A percentile compares a stretch with the other conserved stretches of the same genome.
Evolutionary conservation across 2,113 vertebrate species (phyloP).

Genomic region (Strigops habroptila): DNA sequence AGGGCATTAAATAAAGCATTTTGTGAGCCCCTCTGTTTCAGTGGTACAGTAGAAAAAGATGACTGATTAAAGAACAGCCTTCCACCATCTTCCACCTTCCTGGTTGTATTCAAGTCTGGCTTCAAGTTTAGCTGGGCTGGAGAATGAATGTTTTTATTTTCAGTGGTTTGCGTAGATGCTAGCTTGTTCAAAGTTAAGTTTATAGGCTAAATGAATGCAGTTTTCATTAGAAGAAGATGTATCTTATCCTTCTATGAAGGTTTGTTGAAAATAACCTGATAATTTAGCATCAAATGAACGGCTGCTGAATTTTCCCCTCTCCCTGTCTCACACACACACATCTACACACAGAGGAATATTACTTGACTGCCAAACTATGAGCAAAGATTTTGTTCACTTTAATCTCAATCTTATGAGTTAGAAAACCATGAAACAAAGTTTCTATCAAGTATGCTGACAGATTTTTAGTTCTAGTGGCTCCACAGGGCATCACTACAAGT

Average conservation of each 20-base stretch:
- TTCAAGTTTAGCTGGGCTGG: neutral
- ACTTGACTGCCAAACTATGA: conserved; percentile 32
- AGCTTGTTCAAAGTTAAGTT: neutral
- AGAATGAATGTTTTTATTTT: neutral
- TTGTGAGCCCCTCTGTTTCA: neutral
- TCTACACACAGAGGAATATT: conserved; percentile 31
- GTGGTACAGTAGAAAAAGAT: neutral
- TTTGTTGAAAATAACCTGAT: conserved; percentile 61
- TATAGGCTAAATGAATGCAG: neutral
- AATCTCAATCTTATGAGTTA: conserved; percentile 59
- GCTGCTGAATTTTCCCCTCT: conserved; percentile 9
- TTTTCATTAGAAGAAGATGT: neutral
- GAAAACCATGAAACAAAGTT: conserved; percentile 43
- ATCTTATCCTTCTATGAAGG: conserved; percentile 20
- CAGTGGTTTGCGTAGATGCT: neutral
- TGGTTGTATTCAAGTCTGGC: neutral
- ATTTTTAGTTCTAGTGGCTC: conserved; percentile 34
- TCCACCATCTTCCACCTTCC: neutral
- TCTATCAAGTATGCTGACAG: conserved; percentile 47
- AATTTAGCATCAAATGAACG: conserved; percentile 14
- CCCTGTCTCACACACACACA: neutral
- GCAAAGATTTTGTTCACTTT: conserved; percentile 56
- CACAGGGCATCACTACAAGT: conserved; percentile 12
- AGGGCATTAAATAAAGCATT: neutral
- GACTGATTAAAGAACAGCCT: neutral